Evolutionary conservation across 2,888 invertebrate genomes (phyloP).

Genomic region (Cephalotes varians): DNA sequence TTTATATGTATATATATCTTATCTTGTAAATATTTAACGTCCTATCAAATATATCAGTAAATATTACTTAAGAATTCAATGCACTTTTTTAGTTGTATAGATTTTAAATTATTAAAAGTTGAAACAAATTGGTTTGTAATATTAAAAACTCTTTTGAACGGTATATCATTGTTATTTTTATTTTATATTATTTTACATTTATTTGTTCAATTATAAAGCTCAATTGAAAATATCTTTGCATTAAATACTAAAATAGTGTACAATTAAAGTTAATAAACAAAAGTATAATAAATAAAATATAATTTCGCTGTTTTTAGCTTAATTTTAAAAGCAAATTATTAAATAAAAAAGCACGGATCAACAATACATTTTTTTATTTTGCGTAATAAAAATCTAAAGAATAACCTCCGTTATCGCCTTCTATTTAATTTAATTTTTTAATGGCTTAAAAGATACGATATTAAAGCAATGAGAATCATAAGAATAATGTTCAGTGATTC

Average conservation of each 20-base stretch:
- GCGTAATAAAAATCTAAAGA: background rate
- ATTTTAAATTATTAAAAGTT: too few species aligned
- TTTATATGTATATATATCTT: too few species aligned
- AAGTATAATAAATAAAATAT: too few species aligned
- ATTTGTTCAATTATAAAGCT: background rate
- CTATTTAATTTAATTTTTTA: background rate
- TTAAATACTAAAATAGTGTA: too few species aligned
- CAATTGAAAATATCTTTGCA: background rate
- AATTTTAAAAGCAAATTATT: background rate
- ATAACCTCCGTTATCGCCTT: background rate
- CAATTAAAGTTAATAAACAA: too few species aligned
- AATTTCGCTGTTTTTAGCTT: background rate
- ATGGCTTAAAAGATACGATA: background rate
- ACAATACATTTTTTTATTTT: background rate
- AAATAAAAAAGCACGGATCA: background rate
- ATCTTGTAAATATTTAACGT: too few species aligned
- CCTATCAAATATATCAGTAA: too few species aligned
- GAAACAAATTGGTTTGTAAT: too few species aligned
- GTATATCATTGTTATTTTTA: background rate
- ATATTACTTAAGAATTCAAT: too few species aligned
- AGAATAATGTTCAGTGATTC: background rate
- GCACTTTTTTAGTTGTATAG: too few species aligned
- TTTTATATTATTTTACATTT: background rate
- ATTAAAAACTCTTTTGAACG: too few species aligned
- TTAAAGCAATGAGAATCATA: slow-evolving; percentile 1